Conservation (phyloP, 1,140 invertebrate genomes). For the Cyrtorhinus lividipennis region DNA sequence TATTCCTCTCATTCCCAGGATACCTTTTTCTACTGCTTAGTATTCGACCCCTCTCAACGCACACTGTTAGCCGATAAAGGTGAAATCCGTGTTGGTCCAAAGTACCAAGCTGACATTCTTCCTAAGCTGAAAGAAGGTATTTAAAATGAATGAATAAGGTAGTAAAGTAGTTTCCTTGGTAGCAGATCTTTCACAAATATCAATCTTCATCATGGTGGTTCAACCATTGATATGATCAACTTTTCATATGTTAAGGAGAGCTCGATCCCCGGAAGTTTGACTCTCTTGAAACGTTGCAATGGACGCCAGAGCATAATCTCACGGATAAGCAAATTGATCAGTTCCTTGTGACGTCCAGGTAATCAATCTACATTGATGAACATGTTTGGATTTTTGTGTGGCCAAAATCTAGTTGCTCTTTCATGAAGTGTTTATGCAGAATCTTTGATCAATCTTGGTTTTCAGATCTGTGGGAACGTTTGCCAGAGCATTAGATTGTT, state of each 20-base stretch:
- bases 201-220: slow-evolving; percentile 16
- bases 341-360: slow-evolving; percentile 88
- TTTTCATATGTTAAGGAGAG: slow-evolving; percentile 37
- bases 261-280: slow-evolving; percentile 57
- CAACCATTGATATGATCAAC: neutral
- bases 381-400: too few species aligned
- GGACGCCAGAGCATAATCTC: slow-evolving; percentile 79
- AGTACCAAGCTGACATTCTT: slow-evolving; percentile 87
- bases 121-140: slow-evolving; percentile 52
- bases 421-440: too few species aligned
- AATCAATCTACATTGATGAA: too few species aligned
- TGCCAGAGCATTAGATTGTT: slow-evolving; percentile 94
- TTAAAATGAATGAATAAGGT: neutral
- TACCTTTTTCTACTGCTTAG: slow-evolving; percentile 98
- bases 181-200: neutral
- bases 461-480: slow-evolving; percentile 90
- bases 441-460: neutral
- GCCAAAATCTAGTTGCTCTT: too few species aligned
- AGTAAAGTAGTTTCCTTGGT: slow-evolving; percentile 8
- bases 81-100: slow-evolving; percentile 83
- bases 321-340: slow-evolving; percentile 96
- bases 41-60: slow-evolving; percentile 97
- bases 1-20: too few species aligned
- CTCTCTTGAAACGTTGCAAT: slow-evolving; percentile 81
- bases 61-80: slow-evolving; percentile 97